phyloP scores from a whole-genome alignment of 2,888 invertebrate species.

The Tetragnatha montana region DNA sequence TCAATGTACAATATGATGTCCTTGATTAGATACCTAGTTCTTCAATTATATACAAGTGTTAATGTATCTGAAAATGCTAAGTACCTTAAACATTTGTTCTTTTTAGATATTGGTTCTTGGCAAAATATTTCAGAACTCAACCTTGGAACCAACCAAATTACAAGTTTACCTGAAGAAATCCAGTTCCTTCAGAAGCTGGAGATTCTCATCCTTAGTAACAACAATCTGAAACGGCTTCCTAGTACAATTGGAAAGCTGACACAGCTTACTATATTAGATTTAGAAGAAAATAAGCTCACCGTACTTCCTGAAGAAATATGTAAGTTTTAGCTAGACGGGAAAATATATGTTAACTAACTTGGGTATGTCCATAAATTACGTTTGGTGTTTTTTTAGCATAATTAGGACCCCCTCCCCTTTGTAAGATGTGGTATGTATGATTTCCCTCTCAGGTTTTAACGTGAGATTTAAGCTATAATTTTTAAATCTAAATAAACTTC shows the following conservation, averaged over 20 bases:
- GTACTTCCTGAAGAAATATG: slow-evolving; percentile 96
- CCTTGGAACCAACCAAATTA: slow-evolving; percentile 96
- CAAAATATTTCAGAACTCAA: slow-evolving; percentile 98
- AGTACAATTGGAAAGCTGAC: slow-evolving; percentile 94
- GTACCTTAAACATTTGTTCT: neutral
- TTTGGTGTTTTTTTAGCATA: no score
- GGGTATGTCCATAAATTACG: no score
- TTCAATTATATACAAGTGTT: no score
- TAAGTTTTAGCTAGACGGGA: slow-evolving; percentile 71
- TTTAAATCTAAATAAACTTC: no score
- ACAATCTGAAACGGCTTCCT: slow-evolving; percentile 93
- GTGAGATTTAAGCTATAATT: no score
- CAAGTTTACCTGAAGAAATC: slow-evolving; percentile 97
- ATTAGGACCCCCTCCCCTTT: no score
- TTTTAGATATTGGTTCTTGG: slow-evolving; percentile 94
- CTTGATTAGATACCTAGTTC: no score
- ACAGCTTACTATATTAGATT: slow-evolving; percentile 94
- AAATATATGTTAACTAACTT: no score
- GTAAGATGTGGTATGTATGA: no score
- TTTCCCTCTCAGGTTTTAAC: no score
- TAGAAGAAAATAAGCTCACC: slow-evolving; percentile 99
- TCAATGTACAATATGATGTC: no score
- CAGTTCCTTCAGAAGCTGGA: slow-evolving; percentile 95
- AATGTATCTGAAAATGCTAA: neutral
- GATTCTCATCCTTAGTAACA: slow-evolving; percentile 96